These are phyloP conservation scores for Resseliella maxima DNA, from an alignment of 2,888 invertebrate genomes.

Conservation along the genomic window DNA sequence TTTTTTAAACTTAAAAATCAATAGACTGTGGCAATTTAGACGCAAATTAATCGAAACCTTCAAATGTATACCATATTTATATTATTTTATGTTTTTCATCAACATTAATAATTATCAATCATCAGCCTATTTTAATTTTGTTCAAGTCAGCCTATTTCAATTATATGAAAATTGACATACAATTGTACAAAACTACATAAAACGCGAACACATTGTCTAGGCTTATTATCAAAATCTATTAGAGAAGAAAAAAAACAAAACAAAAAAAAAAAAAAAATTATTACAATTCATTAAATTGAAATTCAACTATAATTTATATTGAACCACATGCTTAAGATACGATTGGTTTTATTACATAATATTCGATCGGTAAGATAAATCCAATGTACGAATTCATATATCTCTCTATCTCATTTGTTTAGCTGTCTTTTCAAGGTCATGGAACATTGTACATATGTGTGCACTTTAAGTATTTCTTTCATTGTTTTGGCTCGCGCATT, in stretches of 20 bases:
- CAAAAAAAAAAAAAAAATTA: not conserved
- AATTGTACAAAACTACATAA: no score
- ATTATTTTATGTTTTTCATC: not conserved
- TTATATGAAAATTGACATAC: not conserved
- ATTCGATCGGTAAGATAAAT: not conserved
- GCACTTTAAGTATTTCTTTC: not conserved
- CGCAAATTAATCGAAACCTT: not conserved
- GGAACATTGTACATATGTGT: not conserved
- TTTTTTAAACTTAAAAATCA: no score
- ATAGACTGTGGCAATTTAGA: no score
- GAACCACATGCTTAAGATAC: not conserved
- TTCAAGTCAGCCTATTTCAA: not conserved
- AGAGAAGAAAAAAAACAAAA: no score
- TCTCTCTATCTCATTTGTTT: not conserved
- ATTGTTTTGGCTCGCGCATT: not conserved
- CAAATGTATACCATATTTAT: not conserved
- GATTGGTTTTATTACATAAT: not conserved
- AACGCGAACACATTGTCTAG: no score
- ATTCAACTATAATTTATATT: not conserved
- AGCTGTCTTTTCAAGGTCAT: conserved; percentile 1
- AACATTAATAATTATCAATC: not conserved
- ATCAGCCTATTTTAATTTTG: not conserved
- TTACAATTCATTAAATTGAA: not conserved
- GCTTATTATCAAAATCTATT: no score
- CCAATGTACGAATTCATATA: not conserved